Evolutionary conservation across 2,797 vertebrate genomes (phyloP).

Genomic region (Megalops cyprinoides): DNA sequence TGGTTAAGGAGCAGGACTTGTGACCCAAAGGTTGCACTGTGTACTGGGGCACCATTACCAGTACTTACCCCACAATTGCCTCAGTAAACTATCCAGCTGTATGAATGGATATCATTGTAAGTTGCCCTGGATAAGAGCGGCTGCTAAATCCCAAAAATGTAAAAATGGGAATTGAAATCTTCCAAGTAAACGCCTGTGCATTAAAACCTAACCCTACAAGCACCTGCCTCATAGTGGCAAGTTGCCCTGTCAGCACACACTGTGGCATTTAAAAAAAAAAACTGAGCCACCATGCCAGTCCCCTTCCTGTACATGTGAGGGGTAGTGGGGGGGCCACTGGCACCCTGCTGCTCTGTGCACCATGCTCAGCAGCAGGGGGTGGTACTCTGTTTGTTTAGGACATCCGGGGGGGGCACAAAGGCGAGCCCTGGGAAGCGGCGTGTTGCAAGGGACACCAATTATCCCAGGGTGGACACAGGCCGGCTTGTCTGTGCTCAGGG

Average conservation of each 20-base stretch:
- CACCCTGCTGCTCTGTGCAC: slow-evolving; percentile 59
- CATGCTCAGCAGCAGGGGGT: slow-evolving; percentile 78
- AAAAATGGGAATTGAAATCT: too few species aligned
- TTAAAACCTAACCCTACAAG: neutral
- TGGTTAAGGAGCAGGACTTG: too few species aligned
- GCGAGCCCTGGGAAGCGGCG: slow-evolving; percentile 80
- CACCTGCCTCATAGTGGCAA: neutral
- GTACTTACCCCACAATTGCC: too few species aligned
- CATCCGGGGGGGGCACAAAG: slow-evolving; percentile 77
- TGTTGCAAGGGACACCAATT: slow-evolving; percentile 85
- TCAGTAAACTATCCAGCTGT: too few species aligned
- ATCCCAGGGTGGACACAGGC: slow-evolving; percentile 75
- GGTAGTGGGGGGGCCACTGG: neutral
- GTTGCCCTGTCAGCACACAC: too few species aligned
- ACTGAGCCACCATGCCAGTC: neutral
- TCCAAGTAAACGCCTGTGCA: neutral
- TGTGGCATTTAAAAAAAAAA: neutral
- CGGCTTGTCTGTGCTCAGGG: slow-evolving; percentile 78
- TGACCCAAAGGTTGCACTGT: too few species aligned
- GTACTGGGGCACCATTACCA: too few species aligned
- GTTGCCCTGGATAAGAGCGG: too few species aligned
- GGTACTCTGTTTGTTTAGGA: slow-evolving; percentile 79
- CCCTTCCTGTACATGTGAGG: neutral
- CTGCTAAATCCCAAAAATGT: too few species aligned
- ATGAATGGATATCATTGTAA: too few species aligned